Percentiles rank a stretch among this genome's conserved stretches.
These are phyloP conservation scores for Sympetrum striolatum DNA, from an alignment of 2,888 invertebrate genomes.

Conservation along the genomic window DNA sequence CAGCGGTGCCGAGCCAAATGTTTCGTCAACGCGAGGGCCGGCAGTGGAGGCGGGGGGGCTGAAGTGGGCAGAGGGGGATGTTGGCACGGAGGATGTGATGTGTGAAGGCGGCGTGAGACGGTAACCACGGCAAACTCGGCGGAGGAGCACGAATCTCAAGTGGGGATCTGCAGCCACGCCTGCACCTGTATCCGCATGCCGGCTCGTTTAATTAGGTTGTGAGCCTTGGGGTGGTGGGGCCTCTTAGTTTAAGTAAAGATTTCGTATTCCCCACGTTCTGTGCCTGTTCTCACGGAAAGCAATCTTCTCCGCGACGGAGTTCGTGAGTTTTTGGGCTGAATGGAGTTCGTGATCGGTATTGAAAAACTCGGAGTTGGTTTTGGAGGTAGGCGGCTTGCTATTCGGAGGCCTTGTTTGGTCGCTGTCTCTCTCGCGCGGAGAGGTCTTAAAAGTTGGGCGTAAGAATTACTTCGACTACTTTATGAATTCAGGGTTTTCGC, in stretches of 20 bases:
- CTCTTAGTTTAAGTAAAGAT: neutral
- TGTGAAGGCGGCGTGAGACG: neutral
- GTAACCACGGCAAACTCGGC: neutral
- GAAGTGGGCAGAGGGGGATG: neutral
- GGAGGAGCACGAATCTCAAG: neutral
- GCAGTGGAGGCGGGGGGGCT: neutral
- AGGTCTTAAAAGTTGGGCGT: too few relatives aligned
- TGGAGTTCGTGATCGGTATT: too few relatives aligned
- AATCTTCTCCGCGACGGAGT: neutral
- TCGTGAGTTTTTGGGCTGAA: too few relatives aligned
- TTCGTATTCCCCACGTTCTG: neutral
- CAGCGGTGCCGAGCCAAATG: slow-evolving; percentile 37
- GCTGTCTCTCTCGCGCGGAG: too few relatives aligned
- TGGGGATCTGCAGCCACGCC: neutral
- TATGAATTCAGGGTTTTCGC: too few relatives aligned
- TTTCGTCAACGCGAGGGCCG: slow-evolving; percentile 1
- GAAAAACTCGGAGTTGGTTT: too few relatives aligned
- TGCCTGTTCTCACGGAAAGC: neutral
- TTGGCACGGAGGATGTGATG: neutral
- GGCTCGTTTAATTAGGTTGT: neutral
- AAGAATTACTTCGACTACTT: too few relatives aligned
- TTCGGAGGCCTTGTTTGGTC: too few relatives aligned
- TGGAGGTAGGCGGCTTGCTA: too few relatives aligned
- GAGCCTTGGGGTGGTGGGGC: neutral
- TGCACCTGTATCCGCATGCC: neutral